A percentile compares a stretch with the other conserved stretches of the same genome.
Conservation (phyloP, 2,888 invertebrate genomes). For the Myopa tessellatipennis region DNA sequence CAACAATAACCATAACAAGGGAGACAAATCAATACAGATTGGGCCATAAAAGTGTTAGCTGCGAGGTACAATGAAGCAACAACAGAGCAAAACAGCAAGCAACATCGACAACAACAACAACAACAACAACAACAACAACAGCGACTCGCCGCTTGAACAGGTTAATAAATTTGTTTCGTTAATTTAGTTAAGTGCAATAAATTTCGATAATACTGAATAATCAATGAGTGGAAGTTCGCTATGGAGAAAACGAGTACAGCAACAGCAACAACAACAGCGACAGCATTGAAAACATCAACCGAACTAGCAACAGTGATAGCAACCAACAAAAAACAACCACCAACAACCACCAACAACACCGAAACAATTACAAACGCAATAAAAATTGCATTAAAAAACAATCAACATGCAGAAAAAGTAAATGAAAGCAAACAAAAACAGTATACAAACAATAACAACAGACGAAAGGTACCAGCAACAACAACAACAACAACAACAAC, state of each 20-base stretch:
- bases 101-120: conserved; percentile 23
- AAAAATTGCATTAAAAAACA: conserved; percentile 15
- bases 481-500: conserved; percentile 39
- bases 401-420: conserved; percentile 1
- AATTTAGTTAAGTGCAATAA: conserved; percentile 62
- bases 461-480: conserved; percentile 2
- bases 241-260: background rate
- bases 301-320: conserved; percentile 25
- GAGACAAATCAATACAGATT: conserved; percentile 34
- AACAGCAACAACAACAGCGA: background rate
- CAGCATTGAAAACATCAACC: conserved; percentile 8
- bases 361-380: background rate
- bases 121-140: conserved; percentile 11
- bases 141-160: conserved; percentile 16
- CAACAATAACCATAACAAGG: background rate
- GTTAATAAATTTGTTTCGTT: conserved; percentile 59
- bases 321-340: background rate
- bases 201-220: conserved; percentile 58
- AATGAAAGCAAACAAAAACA: conserved; percentile 21
- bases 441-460: background rate
- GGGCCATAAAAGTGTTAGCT: conserved; percentile 26
- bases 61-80: conserved; percentile 24
- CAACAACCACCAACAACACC: background rate
- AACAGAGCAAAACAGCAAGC: conserved; percentile 17
- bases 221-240: conserved; percentile 38